Conservation (phyloP, 2,797 vertebrate genomes). For the Gastrophryne carolinensis region DNA sequence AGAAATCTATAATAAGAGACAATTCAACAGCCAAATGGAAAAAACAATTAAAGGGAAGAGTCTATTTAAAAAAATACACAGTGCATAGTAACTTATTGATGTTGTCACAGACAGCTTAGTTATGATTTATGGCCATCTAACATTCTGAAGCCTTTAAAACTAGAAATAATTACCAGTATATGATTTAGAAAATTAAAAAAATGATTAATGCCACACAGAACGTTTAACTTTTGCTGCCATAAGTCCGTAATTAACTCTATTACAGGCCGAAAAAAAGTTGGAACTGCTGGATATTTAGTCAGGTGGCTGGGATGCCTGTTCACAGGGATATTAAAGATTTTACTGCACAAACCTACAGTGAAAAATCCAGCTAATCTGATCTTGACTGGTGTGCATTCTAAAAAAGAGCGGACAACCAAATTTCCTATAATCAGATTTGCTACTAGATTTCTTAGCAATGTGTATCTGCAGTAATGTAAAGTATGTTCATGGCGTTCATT, state of each 20-base stretch:
- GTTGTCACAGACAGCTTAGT: constrained; percentile 25
- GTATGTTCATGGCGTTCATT: no score
- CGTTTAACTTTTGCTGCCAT: neutral
- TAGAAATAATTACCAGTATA: neutral
- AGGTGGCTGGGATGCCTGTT: constrained; percentile 9
- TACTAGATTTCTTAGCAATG: no score
- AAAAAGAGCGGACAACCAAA: neutral
- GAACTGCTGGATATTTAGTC: constrained; percentile 11
- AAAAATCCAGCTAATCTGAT: neutral
- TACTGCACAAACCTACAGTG: neutral
- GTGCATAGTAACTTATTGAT: constrained; percentile 28
- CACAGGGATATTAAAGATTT: constrained; percentile 1
- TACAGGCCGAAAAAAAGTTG: constrained; percentile 9
- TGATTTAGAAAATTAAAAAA: constrained; percentile 26
- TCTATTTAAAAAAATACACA: constrained; percentile 1
- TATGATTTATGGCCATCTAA: constrained; percentile 27
- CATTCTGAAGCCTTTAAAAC: constrained; percentile 15
- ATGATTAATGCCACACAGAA: constrained; percentile 38
- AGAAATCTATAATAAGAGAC: constrained; percentile 17
- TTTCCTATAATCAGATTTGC: no score
- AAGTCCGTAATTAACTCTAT: constrained; percentile 25
- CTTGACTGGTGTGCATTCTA: neutral
- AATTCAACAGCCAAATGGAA: constrained; percentile 38
- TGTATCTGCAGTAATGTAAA: no score
- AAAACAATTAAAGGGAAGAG: constrained; percentile 41